Percentiles rank a stretch among this genome's conserved stretches.
phyloP scores from a whole-genome alignment of 2,113 vertebrate species.

The Capreolus pygargus region DNA sequence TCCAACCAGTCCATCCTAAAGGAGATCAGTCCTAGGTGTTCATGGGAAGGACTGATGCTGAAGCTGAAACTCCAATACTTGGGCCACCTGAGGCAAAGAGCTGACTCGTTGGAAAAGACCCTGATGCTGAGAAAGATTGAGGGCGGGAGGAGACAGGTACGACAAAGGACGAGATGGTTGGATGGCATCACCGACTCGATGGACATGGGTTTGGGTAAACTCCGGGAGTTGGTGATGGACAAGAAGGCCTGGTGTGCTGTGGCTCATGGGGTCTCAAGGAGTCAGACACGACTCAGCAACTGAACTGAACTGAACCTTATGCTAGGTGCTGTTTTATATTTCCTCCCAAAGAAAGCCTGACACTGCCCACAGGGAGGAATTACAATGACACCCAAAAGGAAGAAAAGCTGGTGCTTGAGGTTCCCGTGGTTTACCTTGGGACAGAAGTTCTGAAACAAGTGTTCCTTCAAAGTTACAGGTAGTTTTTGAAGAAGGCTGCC shows the following conservation, averaged over 20 bases:
- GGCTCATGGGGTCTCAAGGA: fast-evolving
- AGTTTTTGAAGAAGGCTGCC: neutral
- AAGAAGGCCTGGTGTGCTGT: neutral
- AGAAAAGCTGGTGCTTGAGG: neutral
- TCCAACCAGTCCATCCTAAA: neutral
- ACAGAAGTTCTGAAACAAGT: neutral
- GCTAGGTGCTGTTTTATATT: neutral
- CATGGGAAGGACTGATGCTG: neutral
- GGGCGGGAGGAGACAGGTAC: neutral
- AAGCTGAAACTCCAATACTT: neutral
- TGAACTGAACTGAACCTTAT: neutral
- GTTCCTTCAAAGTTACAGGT: neutral
- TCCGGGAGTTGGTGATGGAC: neutral
- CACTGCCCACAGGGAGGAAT: neutral
- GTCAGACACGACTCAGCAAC: fast-evolving
- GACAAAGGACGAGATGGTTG: neutral
- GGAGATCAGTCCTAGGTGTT: neutral
- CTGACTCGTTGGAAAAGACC: neutral
- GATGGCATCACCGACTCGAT: neutral
- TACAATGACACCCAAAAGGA: neutral
- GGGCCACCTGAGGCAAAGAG: neutral
- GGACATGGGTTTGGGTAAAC: neutral
- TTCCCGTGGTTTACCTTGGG: neutral
- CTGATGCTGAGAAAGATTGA: neutral
- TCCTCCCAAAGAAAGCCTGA: neutral